Base-by-base conservation (phyloP, 2,113 vertebrate species). In the Camelus bactrianus region DNA sequence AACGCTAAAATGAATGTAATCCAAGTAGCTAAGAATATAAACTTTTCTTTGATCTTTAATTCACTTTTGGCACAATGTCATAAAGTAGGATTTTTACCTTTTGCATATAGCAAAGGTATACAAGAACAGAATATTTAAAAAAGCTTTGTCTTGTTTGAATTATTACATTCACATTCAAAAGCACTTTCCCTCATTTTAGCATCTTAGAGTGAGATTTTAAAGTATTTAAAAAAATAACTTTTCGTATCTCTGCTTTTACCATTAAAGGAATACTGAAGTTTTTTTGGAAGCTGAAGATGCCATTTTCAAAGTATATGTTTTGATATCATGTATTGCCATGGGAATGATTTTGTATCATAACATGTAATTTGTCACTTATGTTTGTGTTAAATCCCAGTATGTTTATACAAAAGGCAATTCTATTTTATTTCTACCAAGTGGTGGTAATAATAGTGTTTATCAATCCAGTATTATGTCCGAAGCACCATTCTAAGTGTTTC, bases 301-400 rank as follows among this genome's bases (percentile, higher is more conserved):
- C 28, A 32, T 95, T 97, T 96, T 95, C 60, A 77, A 16, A 92
- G 38, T 69, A 9, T 91, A 28, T 90, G 9, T 76, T 89, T 97
- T 81, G 30, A 24, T 87, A 56, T 30, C 20, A 70, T 58, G 19
- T 84, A 62, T 73, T 56, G 17, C 56, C 70, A 24, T 22, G 30
- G 28, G 32, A 77, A 67, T 95, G 64, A 80, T 90, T 89, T 76
- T 89, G n/a, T 89, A n/a, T 95, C 7, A 28, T 64, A 81, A 72
- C 22, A 32, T 50, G 7, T 46, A 72, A 65, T 82, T 76, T 93
- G 58, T 54, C 35, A 4, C 6, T 89, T 92, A 35, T 16, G 8
- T 30, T 91, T 85, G 26, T 85, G 6, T 91, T 96, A 72, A 81
- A 35, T 77, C 95, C 19, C 13, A 67, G 0, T 85, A 15, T 83